These are phyloP conservation scores for Drosophila sulfurigaster DNA, from an alignment of 1,140 invertebrate species.

Conservation along the genomic window DNA sequence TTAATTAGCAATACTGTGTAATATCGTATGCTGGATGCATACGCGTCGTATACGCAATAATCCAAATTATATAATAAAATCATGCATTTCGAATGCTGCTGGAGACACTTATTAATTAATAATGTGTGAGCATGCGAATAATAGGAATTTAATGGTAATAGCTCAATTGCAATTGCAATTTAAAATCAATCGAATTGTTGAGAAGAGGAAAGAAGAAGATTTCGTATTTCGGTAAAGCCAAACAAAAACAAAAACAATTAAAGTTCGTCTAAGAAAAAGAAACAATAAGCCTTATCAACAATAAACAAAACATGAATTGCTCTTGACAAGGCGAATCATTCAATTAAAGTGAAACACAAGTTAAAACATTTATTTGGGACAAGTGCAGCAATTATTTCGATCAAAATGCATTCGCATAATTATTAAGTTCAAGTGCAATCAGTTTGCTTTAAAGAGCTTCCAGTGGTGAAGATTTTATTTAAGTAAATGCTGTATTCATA, in stretches of 20 bases:
- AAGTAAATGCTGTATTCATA: slow-evolving; percentile 72
- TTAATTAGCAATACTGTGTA: slow-evolving; percentile 42
- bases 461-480: slow-evolving; percentile 16
- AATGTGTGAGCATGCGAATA: slow-evolving; percentile 1
- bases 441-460: slow-evolving; percentile 3
- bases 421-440: slow-evolving; percentile 11
- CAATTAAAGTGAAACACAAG: background rate
- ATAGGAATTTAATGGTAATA: background rate
- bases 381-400: slow-evolving; percentile 3
- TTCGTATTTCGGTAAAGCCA: background rate
- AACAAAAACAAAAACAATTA: background rate
- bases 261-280: background rate
- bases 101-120: slow-evolving; percentile 39
- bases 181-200: background rate
- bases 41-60: slow-evolving; percentile 16
- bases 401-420: slow-evolving; percentile 8
- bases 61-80: slow-evolving; percentile 36
- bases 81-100: slow-evolving; percentile 28
- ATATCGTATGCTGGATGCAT: slow-evolving; percentile 6
- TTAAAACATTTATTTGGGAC: slow-evolving; percentile 8
- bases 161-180: background rate
- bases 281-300: background rate
- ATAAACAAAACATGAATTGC: background rate
- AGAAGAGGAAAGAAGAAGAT: background rate
- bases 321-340: background rate